Base-by-base conservation (phyloP, 30 jellyfish, hydroid and myxozoan species). In the Turritopsis rubra region DNA sequence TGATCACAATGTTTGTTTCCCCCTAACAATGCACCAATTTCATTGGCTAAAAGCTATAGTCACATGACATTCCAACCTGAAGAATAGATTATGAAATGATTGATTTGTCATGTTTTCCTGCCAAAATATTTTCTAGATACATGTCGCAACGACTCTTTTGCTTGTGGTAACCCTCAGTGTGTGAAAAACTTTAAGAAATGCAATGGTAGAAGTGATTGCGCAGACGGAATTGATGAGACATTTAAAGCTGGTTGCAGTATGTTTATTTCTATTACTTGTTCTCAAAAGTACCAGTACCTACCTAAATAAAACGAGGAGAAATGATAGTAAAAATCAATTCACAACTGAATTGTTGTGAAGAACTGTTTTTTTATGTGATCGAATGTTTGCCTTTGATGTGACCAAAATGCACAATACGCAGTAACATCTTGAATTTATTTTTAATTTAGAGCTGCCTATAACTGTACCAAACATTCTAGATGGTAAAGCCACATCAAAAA, bases 211-310 rank as follows among this genome's bases (percentile, higher is more conserved):
- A 25, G 41, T 18, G 72, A 77, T 52, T 77, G 85, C 53, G 28
- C 24, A 77, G 85, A 77, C 29, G 29, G 71, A 28, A 22, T 72
- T 0, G 85, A 77, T 77, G 85, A 77, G 53, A 23, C 85, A 19
- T 16, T 21, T 21, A 25, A 20, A 13, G 85, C 85, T 13, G 7
- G 7, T 1, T 77, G 85, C 20, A 18, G 85, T 77, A 77, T 13
- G 85, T 77, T 52, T 3, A 41, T 41, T 41, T 41, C 13, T 41
- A 41, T 41, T 41, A 13, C 13, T 13, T 41, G n/a, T n/a, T n/a
- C n/a, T n/a, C n/a, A 41, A 41, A 41, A 41, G 60, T 41, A 41
- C 60, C 60, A 41, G 13, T 13, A 13, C n/a, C 9, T 41, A 41
- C 60, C 5, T 3, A 41, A 41, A 41, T 41, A 41, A 41, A 41